A percentile compares a stretch with the other conserved stretches of the same genome.
Evolutionary conservation across 2,888 invertebrate species (phyloP).

Genomic region (Chirona hameri): DNA sequence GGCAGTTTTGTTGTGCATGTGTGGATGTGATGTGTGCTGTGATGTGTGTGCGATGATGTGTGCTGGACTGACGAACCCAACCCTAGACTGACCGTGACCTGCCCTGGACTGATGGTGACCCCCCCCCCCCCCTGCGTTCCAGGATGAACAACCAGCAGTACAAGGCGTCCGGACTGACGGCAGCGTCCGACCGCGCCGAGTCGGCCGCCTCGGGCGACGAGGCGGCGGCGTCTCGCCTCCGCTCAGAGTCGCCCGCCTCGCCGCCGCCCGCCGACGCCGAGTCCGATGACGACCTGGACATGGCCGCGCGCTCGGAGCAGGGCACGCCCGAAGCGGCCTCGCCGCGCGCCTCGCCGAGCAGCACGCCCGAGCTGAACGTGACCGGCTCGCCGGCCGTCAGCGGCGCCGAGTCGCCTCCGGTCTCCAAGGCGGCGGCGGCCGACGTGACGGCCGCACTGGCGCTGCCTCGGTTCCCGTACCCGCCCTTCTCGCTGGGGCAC

Average conservation of each 20-base stretch:
- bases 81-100: too few species aligned
- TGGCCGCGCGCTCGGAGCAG: constrained; percentile 2
- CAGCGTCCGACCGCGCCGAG: neutral
- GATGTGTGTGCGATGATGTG: too few species aligned
- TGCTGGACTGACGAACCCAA: too few species aligned
- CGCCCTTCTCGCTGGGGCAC: constrained; percentile 37
- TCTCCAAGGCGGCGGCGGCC: neutral
- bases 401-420: constrained; percentile 5
- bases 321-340: constrained; percentile 24
- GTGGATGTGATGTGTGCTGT: too few species aligned
- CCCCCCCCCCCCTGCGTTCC: neutral
- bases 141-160: constrained; percentile 27
- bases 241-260: constrained; percentile 4
- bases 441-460: constrained; percentile 34
- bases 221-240: neutral
- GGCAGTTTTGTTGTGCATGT: too few species aligned
- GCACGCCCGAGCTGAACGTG: neutral
- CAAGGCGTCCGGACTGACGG: neutral
- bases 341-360: constrained; percentile 4
- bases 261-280: neutral
- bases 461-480: constrained; percentile 39
- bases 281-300: constrained; percentile 14
- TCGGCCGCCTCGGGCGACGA: constrained; percentile 23
- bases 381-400: neutral
- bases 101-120: neutral